Evolutionary conservation across 2,113 vertebrate genomes (phyloP).

Genomic region (Martes martes): DNA sequence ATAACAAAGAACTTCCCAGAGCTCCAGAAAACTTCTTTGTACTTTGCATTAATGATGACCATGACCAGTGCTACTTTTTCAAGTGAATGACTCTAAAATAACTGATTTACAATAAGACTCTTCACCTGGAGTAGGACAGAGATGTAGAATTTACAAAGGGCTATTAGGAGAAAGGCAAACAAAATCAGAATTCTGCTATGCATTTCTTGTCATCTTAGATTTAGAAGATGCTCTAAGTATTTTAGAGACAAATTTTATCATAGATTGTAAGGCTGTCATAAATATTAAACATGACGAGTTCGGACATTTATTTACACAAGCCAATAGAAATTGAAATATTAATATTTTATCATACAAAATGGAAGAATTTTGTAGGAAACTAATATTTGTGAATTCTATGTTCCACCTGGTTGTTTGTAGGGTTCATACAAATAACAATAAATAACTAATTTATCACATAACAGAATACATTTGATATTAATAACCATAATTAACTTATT

Average conservation of each 20-base stretch:
- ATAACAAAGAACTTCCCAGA: neutral
- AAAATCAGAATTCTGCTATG: neutral
- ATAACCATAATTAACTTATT: neutral
- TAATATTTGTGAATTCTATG: neutral
- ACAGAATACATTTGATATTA: neutral
- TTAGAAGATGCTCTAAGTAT: neutral
- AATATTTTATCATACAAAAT: neutral
- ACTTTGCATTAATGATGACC: neutral
- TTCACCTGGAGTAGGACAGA: neutral
- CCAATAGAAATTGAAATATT: neutral
- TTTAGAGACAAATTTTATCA: neutral
- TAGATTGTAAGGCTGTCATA: neutral
- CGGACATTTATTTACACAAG: neutral
- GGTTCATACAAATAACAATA: neutral
- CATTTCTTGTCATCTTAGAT: neutral
- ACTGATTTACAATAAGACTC: neutral
- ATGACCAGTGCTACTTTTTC: neutral
- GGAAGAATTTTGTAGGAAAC: neutral
- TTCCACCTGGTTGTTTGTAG: neutral
- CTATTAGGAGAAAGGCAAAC: neutral
- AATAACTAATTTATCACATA: neutral
- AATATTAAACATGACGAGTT: neutral
- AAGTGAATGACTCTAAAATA: neutral
- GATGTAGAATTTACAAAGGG: neutral
- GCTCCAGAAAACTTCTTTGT: neutral